Base-by-base conservation (phyloP, 1,140 invertebrate species). In the Diabrotica virgifera region DNA sequence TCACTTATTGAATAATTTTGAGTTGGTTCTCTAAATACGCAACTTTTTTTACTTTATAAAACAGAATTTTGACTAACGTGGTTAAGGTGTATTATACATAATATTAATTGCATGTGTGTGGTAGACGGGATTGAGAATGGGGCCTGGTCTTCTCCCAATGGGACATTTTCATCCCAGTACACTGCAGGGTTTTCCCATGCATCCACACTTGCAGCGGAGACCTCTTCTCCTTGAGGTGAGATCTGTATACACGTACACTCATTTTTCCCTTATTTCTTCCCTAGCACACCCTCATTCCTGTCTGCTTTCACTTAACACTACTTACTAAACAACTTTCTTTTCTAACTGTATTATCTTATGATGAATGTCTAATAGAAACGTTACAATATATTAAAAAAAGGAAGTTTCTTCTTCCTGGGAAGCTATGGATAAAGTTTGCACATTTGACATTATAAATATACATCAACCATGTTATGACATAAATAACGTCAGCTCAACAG, bases 141-240 rank as follows among this genome's bases (percentile, higher is more conserved):
- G 74, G 75, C 72, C 75, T 66, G 68, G 66, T 69, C 67, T 67
- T 70, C 73, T 72, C 62, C 72, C 71, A 51, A 51, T 65, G 72
- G 73, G 72, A 64, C 68, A 69, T 70, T 67, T 73, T 63, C 70
- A 76, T 73, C 72, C 73, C 63, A 68, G 72, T 67, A 70, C 69
- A 64, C 72, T 65, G 65, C 72, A 69, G 65, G 68, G 65, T 64
- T 68, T 64, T 62, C 70, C 70, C 59, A 61, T 71, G 65, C 71
- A 62, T 61, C 72, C 71, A 59, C 72, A 73, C 58, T 70, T 72
- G 57, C 71, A 72, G 76, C 86, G 86, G 80, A 86, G 86, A 81
- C 86, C 88, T 80, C 84, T 88, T 82, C 85, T 90, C 82, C 83
- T 90, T 82, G 87, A 89, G 87, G 87, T 89, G 85, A 89, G 86